Percentiles rank a stretch among this genome's conserved stretches.
These are phyloP conservation scores for Lordiphosa andalusiaca DNA, from an alignment of 2,888 invertebrate genomes.

Conservation along the genomic window DNA sequence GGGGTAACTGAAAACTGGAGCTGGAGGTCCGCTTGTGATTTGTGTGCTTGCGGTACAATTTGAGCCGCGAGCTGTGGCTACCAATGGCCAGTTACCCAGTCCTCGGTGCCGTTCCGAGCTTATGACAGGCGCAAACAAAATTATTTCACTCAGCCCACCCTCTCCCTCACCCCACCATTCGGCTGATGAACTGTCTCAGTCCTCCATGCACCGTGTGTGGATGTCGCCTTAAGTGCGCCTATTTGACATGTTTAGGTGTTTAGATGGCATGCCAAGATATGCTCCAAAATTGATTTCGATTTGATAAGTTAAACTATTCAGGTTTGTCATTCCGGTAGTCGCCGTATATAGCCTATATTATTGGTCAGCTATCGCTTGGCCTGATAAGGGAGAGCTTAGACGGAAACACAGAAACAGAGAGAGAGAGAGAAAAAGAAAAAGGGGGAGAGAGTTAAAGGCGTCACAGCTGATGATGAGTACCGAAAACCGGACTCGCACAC, in stretches of 20 bases:
- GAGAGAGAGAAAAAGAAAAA: not conserved
- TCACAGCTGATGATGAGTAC: constrained; percentile 8
- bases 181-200: constrained; percentile 61
- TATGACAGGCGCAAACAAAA: constrained; percentile 79
- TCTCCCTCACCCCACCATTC: constrained; percentile 9
- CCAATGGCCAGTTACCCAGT: constrained; percentile 56
- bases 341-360: constrained; percentile 52
- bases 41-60: constrained; percentile 74
- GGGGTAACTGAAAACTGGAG: constrained; percentile 14
- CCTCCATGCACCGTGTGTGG: constrained; percentile 24
- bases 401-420: not conserved
- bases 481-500: constrained; percentile 28
- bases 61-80: constrained; percentile 71
- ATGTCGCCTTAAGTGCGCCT: constrained; percentile 62
- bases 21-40: constrained; percentile 58
- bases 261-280: constrained; percentile 59
- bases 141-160: constrained; percentile 59
- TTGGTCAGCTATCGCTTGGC: constrained; percentile 29
- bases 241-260: constrained; percentile 69
- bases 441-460: constrained; percentile 2
- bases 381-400: constrained; percentile 21
- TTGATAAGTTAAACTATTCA: constrained; percentile 55
- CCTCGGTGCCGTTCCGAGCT: constrained; percentile 40
- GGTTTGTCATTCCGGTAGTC: constrained; percentile 51
- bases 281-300: constrained; percentile 61